phyloP scores from a whole-genome alignment of 2,113 vertebrate species.

The Psettodes erumei region DNA sequence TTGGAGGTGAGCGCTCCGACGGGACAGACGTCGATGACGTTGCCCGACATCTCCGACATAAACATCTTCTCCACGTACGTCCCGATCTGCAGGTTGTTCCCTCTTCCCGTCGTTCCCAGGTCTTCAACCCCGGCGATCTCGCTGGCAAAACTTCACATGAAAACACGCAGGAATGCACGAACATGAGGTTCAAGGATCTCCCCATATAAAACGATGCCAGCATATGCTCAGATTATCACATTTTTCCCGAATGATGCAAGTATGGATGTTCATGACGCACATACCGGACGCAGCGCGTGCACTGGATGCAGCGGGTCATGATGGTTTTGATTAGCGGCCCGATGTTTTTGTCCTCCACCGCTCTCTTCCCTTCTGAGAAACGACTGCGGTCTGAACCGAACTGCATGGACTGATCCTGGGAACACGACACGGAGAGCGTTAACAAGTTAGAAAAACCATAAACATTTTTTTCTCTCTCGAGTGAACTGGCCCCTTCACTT shows the following conservation, averaged over 20 bases:
- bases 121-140: slow-evolving; percentile 98
- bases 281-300: slow-evolving; percentile 97
- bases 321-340: slow-evolving; percentile 98
- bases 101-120: slow-evolving; percentile 96
- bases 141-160: slow-evolving; percentile 90
- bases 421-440: background rate
- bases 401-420: slow-evolving; percentile 98
- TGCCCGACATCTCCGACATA: slow-evolving; percentile 97
- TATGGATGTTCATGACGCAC: background rate
- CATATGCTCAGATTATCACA: background rate
- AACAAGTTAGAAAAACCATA: background rate
- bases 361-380: slow-evolving; percentile 93
- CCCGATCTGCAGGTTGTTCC: slow-evolving; percentile 96
- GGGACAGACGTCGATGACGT: slow-evolving; percentile 96
- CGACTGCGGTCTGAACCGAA: slow-evolving; percentile 97
- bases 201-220: background rate
- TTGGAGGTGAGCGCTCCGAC: slow-evolving; percentile 98
- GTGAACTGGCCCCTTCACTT: background rate
- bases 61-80: slow-evolving; percentile 99
- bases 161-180: background rate
- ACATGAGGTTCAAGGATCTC: background rate
- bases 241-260: background rate
- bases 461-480: too few relatives aligned
- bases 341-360: slow-evolving; percentile 98
- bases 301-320: slow-evolving; percentile 99